These are phyloP conservation scores for Dinoponera quadriceps DNA, from an alignment of 1,140 invertebrate genomes.

Conservation along the genomic window DNA sequence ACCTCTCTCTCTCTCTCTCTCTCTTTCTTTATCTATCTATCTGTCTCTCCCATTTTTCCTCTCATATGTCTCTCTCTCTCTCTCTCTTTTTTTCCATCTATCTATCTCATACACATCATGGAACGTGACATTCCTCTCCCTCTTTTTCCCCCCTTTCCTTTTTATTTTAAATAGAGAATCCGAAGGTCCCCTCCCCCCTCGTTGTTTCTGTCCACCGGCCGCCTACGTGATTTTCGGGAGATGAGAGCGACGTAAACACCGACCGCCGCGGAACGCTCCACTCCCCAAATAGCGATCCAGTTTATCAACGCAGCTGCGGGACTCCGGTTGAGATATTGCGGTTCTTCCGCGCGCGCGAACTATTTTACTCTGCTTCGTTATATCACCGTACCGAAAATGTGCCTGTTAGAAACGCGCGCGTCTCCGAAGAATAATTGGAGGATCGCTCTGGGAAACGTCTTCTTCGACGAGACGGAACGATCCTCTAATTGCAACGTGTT, in stretches of 20 bases:
- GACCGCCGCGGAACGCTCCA: slow-evolving; percentile 34
- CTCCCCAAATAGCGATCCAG: slow-evolving; percentile 49
- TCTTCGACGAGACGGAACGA: neutral
- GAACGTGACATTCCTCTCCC: slow-evolving; percentile 33
- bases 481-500: too few relatives aligned
- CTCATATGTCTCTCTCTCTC: slow-evolving; percentile 2
- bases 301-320: slow-evolving; percentile 47
- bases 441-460: neutral
- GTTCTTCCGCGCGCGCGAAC: neutral
- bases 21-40: neutral
- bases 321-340: slow-evolving; percentile 1
- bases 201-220: neutral
- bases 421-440: neutral
- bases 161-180: slow-evolving; percentile 58
- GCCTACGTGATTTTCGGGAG: slow-evolving; percentile 34
- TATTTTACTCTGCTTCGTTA: slow-evolving; percentile 28
- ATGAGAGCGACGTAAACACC: slow-evolving; percentile 54
- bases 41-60: neutral
- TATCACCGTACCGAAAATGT: neutral
- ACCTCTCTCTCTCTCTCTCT: slow-evolving; percentile 17
- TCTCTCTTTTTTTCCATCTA: neutral
- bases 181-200: slow-evolving; percentile 2
- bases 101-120: neutral
- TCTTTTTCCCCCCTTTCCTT: slow-evolving; percentile 30
- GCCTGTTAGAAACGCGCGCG: neutral